Evolutionary conservation across 1,140 invertebrate species (phyloP).

Genomic region (Halyomorpha halys): DNA sequence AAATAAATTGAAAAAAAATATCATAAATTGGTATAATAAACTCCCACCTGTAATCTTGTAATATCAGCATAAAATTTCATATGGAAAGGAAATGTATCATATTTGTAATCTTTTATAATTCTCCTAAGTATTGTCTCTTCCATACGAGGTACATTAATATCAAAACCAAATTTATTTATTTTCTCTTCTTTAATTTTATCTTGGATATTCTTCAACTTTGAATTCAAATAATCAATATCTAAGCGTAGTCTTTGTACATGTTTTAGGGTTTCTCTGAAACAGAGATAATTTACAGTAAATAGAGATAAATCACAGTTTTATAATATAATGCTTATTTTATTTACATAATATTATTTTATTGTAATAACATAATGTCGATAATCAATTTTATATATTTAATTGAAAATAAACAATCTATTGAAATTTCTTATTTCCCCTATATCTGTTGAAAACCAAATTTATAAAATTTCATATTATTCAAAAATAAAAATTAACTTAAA

Average conservation of each 20-base stretch:
- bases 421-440: too few relatives aligned
- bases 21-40: too few relatives aligned
- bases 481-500: too few relatives aligned
- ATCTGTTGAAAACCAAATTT: too few relatives aligned
- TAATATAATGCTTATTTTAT: too few relatives aligned
- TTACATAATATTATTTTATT: too few relatives aligned
- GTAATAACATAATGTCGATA: too few relatives aligned
- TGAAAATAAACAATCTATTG: too few relatives aligned
- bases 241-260: constrained; percentile 3
- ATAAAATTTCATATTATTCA: too few relatives aligned
- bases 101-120: constrained; percentile 12
- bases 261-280: constrained; percentile 7
- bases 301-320: too few relatives aligned
- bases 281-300: background rate
- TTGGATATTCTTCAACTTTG: background rate
- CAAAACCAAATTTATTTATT: constrained; percentile 6
- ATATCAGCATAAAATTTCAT: background rate
- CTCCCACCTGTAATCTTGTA: background rate
- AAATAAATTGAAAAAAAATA: too few relatives aligned
- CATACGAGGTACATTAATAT: background rate
- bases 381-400: too few relatives aligned
- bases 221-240: constrained; percentile 5
- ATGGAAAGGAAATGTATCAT: constrained; percentile 6
- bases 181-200: constrained; percentile 2
- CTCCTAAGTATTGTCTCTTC: background rate